These are phyloP conservation scores for Catharus ustulatus DNA, from an alignment of 2,797 vertebrate genomes.

Conservation along the genomic window DNA sequence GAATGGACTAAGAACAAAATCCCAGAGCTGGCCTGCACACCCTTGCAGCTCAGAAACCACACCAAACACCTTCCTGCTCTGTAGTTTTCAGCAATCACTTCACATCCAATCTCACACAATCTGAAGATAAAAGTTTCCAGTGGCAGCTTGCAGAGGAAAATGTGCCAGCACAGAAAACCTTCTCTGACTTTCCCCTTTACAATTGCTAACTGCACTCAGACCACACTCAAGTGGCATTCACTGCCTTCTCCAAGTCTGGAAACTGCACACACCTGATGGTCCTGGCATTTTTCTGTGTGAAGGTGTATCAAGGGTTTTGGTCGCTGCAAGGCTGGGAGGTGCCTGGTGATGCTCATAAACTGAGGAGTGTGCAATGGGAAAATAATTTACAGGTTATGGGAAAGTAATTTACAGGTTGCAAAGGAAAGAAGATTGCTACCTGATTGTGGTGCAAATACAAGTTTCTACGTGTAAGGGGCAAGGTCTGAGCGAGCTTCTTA, in stretches of 20 bases:
- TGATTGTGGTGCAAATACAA: background rate
- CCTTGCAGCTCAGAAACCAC: background rate
- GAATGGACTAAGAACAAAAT: too few species aligned
- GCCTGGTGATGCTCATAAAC: background rate
- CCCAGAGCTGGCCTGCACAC: too few species aligned
- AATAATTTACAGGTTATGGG: background rate
- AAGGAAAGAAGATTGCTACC: background rate
- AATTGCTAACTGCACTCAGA: background rate
- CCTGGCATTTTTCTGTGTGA: background rate
- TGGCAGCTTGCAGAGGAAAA: background rate
- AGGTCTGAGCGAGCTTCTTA: background rate
- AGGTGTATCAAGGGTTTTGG: background rate
- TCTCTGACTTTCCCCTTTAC: background rate
- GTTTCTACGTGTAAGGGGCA: background rate
- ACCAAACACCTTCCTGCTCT: background rate
- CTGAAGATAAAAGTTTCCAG: background rate
- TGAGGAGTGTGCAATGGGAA: background rate
- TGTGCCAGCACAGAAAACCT: background rate
- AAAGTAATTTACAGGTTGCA: background rate
- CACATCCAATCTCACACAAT: background rate
- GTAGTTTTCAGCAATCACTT: too few species aligned
- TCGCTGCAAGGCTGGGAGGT: background rate
- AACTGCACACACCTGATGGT: background rate
- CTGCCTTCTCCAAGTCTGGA: background rate
- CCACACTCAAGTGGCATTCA: too few species aligned